Conservation (phyloP, 2,888 invertebrate species). For the Ctena decussata region DNA sequence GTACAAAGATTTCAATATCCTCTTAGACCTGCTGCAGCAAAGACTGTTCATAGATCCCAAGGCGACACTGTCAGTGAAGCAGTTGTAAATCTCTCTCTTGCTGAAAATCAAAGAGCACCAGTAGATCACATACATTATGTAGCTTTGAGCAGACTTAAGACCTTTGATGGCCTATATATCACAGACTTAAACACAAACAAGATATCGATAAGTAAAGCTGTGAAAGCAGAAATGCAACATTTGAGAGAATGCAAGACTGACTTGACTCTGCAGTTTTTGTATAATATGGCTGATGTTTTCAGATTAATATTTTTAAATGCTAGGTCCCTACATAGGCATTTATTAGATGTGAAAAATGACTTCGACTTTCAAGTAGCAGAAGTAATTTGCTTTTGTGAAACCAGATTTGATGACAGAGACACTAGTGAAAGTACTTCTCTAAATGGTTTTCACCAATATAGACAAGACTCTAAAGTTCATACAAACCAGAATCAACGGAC, state of each 20-base stretch:
- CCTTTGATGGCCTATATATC: conserved; percentile 28
- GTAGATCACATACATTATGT: conserved; percentile 55
- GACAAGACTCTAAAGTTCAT: no score
- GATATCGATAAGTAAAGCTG: conserved; percentile 17
- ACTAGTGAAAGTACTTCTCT: background rate
- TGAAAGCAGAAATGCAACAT: conserved; percentile 29
- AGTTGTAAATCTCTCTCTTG: conserved; percentile 37
- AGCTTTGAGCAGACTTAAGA: conserved; percentile 35
- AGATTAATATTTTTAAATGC: conserved; percentile 46
- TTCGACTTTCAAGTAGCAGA: conserved; percentile 26
- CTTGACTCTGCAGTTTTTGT: background rate
- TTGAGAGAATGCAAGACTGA: background rate
- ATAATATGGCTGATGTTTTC: background rate
- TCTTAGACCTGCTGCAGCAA: conserved; percentile 39
- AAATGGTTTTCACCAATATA: no score
- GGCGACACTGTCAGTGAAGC: conserved; percentile 30
- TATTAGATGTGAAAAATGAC: conserved; percentile 36
- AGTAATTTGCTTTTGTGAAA: conserved; percentile 47
- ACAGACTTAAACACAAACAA: conserved; percentile 29
- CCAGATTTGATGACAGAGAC: conserved; percentile 6
- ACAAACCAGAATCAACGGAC: no score
- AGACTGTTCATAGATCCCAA: conserved; percentile 47
- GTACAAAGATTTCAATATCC: conserved; percentile 49
- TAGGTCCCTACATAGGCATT: conserved; percentile 44
- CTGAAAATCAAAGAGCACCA: conserved; percentile 2